These are phyloP conservation scores for Microhierax caerulescens DNA, from an alignment of 2,797 vertebrate genomes.

Conservation along the genomic window DNA sequence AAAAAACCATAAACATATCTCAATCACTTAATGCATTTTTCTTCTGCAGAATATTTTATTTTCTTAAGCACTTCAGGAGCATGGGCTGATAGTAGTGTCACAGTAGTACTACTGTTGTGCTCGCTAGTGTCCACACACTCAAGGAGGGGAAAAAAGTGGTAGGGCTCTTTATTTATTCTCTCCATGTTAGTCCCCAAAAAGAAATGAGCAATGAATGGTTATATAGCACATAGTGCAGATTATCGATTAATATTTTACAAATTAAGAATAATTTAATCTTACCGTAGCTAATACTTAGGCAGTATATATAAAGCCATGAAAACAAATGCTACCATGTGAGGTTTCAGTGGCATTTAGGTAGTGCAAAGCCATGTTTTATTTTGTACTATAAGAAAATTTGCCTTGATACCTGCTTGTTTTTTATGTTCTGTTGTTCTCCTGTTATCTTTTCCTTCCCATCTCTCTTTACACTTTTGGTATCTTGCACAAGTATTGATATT, in stretches of 20 bases:
- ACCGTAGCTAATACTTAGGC: neutral
- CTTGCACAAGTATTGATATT: neutral
- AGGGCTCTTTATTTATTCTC: neutral
- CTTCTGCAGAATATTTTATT: neutral
- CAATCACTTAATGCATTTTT: neutral
- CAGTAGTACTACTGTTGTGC: neutral
- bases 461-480: neutral
- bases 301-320: neutral
- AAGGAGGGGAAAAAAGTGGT: neutral
- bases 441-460: neutral
- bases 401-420: neutral
- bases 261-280: neutral
- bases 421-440: neutral
- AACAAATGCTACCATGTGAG: neutral
- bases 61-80: neutral
- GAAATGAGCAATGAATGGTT: neutral
- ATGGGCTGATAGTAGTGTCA: neutral
- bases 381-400: neutral
- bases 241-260: neutral
- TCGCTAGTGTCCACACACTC: rapidly evolving
- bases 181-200: neutral
- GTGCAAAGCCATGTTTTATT: neutral
- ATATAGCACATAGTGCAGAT: neutral
- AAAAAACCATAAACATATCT: neutral
- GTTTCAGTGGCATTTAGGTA: neutral